Base-by-base conservation (phyloP, 2,797 vertebrate species). In the Chiroxiphia lanceolata region DNA sequence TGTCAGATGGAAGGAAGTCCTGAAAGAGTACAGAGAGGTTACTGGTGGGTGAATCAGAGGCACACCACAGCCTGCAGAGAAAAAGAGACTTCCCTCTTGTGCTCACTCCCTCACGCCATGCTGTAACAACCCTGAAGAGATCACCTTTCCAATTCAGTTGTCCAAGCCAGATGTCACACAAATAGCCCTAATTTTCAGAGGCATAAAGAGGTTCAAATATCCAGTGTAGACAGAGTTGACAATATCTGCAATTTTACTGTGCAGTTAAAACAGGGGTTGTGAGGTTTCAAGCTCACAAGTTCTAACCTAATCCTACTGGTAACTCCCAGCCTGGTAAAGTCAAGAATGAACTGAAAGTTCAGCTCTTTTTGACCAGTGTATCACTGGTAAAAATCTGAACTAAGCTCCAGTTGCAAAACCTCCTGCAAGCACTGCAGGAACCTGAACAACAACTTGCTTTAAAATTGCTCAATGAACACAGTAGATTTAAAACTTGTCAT, bases 1-100 rank as follows among this genome's bases (percentile, higher is more conserved):
- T 98, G 96, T 99, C 99, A 9, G 98, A 96, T 4, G 99, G 99
- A 65, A 99, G 98, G 96, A 99, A 99, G 92, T 99, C 99, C 99
- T 99, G 92, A 42, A 33, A 76, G n/a, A 92, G 42, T 0, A 10
- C 33, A 64, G 44, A 74, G 44, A 71, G 50, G 26, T 87, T 60
- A 91, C 10, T 34, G 57, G 31, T 19, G 36, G 74, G n/a, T 31
- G 85, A 51, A 70, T 7, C 60, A 60, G 40, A 70, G 21, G 53
- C 21, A 57, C 9, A 44, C 1, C 60, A 40, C 0, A 45, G 38
- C 6, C 47, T 85, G 71, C 29, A 78, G 38, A 36, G 13, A 26
- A 13, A 23, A 31, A 22, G 38, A 10, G 18, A 51, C 15, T 70
- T 48, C 70, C 48, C 67, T 47, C 34, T n/a, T 15, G 42, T 11